These are phyloP conservation scores for Holotrichia oblita DNA, from an alignment of 1,140 invertebrate genomes.

Conservation along the genomic window DNA sequence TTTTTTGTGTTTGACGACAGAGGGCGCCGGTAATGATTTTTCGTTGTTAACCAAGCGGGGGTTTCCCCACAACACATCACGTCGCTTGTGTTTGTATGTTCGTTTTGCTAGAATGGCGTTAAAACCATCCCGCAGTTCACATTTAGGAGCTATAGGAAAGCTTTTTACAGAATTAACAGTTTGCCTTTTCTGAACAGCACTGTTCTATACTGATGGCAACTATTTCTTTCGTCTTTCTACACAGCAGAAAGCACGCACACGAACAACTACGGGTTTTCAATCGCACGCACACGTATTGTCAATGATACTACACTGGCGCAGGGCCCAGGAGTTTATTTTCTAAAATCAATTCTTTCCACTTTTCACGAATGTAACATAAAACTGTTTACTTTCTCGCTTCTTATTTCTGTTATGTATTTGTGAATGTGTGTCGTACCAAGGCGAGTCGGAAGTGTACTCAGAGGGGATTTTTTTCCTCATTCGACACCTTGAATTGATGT, in stretches of 20 bases:
- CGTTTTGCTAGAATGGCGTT: slow-evolving; percentile 33
- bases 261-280: slow-evolving; percentile 11
- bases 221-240: slow-evolving; percentile 8
- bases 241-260: slow-evolving; percentile 13
- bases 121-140: slow-evolving; percentile 36
- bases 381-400: slow-evolving; percentile 28
- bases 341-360: slow-evolving; percentile 37
- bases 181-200: slow-evolving; percentile 24
- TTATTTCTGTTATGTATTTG: slow-evolving; percentile 33
- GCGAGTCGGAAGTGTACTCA: slow-evolving; percentile 8
- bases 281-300: slow-evolving; percentile 30
- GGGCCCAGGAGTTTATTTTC: slow-evolving; percentile 33
- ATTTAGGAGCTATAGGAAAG: slow-evolving; percentile 40
- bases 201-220: slow-evolving; percentile 4
- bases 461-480: slow-evolving; percentile 22
- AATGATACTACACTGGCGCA: slow-evolving; percentile 14
- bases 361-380: slow-evolving; percentile 33
- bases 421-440: slow-evolving; percentile 19
- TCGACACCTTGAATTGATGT: slow-evolving; percentile 23
- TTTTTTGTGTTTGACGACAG: slow-evolving; percentile 31
- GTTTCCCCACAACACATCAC: slow-evolving; percentile 14
- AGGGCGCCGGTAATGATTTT: slow-evolving; percentile 30
- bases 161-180: slow-evolving; percentile 41
- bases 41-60: slow-evolving; percentile 19
- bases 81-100: slow-evolving; percentile 36